A percentile compares a stretch with the other conserved stretches of the same genome.
phyloP scores from a whole-genome alignment of 2,888 invertebrate genomes.

The Ischnus inquisitorius region DNA sequence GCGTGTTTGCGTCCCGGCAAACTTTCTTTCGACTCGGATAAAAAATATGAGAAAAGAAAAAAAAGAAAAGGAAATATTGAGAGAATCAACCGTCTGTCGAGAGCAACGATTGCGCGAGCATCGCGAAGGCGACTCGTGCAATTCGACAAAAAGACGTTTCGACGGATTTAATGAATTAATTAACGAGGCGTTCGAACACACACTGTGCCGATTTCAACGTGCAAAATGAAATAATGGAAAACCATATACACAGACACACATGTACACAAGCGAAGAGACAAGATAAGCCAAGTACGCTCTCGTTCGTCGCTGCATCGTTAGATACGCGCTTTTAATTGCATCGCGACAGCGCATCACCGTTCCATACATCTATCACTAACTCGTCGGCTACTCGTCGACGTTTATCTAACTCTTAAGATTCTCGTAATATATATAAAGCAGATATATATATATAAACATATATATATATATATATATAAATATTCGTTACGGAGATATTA shows the following conservation, averaged over 20 bases:
- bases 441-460: slow-evolving; percentile 73
- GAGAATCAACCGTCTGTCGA: not conserved
- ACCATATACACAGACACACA: not conserved
- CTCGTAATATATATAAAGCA: slow-evolving; percentile 61
- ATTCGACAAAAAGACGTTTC: not conserved
- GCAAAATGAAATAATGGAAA: slow-evolving; percentile 29
- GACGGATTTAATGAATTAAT: not conserved
- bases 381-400: slow-evolving; percentile 79
- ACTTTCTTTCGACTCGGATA: not conserved
- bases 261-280: not conserved
- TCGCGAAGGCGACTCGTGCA: not conserved
- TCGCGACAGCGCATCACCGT: slow-evolving; percentile 79
- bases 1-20: slow-evolving; percentile 11
- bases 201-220: not conserved
- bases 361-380: slow-evolving; percentile 82
- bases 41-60: not conserved
- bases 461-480: slow-evolving; percentile 72
- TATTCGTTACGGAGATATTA: slow-evolving; percentile 72
- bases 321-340: slow-evolving; percentile 77
- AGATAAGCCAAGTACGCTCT: slow-evolving; percentile 41
- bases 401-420: slow-evolving; percentile 83
- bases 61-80: not conserved
- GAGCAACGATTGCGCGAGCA: not conserved
- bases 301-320: slow-evolving; percentile 80
- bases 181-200: not conserved